Conservation (phyloP, 2,888 invertebrate genomes). For the Mimas tiliae region DNA sequence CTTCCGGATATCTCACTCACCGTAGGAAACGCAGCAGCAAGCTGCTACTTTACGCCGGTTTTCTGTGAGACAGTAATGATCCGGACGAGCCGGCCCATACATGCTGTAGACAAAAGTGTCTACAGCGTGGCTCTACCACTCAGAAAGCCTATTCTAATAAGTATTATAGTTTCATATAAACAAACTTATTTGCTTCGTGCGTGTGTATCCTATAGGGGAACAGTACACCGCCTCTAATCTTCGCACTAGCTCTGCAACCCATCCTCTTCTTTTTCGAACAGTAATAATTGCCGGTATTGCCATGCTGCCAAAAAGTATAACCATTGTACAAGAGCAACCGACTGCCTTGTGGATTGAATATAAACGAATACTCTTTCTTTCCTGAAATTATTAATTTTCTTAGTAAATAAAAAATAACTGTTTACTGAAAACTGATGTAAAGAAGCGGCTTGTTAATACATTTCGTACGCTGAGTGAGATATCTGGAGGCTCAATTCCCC, state of each 20-base stretch:
- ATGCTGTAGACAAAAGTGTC: too few species aligned
- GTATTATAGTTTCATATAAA: background rate
- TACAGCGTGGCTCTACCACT: too few species aligned
- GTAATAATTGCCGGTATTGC: background rate
- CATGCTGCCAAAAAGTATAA: slow-evolving; percentile 7
- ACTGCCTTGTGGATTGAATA: background rate
- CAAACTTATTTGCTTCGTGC: background rate
- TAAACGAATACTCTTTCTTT: background rate
- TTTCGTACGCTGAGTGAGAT: too few species aligned
- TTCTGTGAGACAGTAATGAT: too few species aligned
- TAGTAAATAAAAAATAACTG: background rate
- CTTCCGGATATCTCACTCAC: too few species aligned
- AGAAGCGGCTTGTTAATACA: too few species aligned
- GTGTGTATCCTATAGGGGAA: background rate
- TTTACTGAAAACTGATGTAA: too few species aligned
- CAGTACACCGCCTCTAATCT: background rate
- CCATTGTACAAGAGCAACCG: background rate
- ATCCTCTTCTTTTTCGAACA: slow-evolving; percentile 2
- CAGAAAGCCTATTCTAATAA: background rate
- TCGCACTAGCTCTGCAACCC: background rate
- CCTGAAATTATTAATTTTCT: slow-evolving; percentile 11
- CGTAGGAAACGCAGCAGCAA: too few species aligned
- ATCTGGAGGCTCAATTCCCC: too few species aligned
- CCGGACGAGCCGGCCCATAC: too few species aligned
- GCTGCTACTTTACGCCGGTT: too few species aligned